Conservation (phyloP, 1,140 invertebrate species). For the Bombus cullumanus region DNA sequence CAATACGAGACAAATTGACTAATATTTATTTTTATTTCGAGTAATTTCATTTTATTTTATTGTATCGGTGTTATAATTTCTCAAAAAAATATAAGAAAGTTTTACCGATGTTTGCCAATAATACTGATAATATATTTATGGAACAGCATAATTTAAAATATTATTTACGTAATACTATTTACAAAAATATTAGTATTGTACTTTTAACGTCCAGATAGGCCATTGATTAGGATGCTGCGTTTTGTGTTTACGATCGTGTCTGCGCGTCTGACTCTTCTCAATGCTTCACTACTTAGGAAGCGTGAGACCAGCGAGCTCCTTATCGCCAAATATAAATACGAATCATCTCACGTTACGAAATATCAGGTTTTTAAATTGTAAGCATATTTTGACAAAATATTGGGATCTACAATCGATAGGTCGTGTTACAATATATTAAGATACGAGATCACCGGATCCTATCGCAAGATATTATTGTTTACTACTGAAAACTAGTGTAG, state of each 20-base stretch:
- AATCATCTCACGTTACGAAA: conserved; percentile 1
- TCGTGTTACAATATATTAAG: conserved; percentile 1
- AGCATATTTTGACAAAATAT: conserved; percentile 6
- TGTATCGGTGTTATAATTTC: not conserved
- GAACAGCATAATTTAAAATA: no score
- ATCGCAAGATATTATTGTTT: not conserved
- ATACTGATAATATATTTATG: not conserved
- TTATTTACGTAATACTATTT: not conserved
- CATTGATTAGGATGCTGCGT: not conserved
- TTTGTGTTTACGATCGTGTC: not conserved
- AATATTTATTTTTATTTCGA: not conserved
- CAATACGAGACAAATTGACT: not conserved
- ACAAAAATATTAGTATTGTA: not conserved
- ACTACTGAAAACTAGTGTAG: not conserved
- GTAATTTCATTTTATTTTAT: not conserved
- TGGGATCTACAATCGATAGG: not conserved
- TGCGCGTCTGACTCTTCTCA: conserved; percentile 7
- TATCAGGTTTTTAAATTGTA: not conserved
- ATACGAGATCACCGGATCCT: not conserved
- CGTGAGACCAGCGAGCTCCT: not conserved
- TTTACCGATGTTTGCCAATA: not conserved
- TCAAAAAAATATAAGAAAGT: no score
- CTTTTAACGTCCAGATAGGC: no score
- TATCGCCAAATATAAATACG: conserved; percentile 5
- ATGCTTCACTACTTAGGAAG: conserved; percentile 14